Evolutionary conservation across 2,888 invertebrate species (phyloP), one percentile per base, ranked within the genome.

Genomic region (Allolobophora icterica): DNA sequence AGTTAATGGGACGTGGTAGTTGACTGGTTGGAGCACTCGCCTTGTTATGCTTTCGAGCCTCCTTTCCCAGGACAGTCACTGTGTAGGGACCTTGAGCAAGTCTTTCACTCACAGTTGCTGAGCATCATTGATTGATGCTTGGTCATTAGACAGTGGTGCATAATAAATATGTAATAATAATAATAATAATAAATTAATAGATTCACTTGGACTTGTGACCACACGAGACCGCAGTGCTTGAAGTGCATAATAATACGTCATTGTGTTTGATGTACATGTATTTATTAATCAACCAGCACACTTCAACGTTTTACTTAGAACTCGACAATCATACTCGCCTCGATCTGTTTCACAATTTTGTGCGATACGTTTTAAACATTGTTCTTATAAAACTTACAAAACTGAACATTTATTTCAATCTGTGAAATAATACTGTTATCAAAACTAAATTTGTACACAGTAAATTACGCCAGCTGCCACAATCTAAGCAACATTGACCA

Each of bases 391-490:
- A 52, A 21, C 52, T 52, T 52, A 52, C 21, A 52, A 71, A 71
- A 71, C 71, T n/a, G 30, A n/a, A 71, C 71, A 52, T 52, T 52
- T n/a, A n/a, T 71, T 71, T 71, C 71, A 71, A 71, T 71, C n/a
- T n/a, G 71, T 71, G 71, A 71, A n/a, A n/a, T 58, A n/a, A 30
- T 71, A 11, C 8, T 17, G n/a, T n/a, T 71, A 71, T 71, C 71
- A 71, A 71, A 71, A 71, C 71, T 71, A 71, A n/a, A 71, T 71
- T n/a, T 30, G 71, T n/a, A 71, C 71, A 71, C 71, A 71, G 71
- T n/a, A 71, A 71, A 30, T n/a, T n/a, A n/a, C n/a, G 71, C n/a
- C 8, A 11, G 13, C 71, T 2, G n/a, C 1, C n/a, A n/a, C 71
- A 71, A 71, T 71, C 71, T 11, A 71, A 71, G n/a, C 71, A 71